Conservation (phyloP, 92 coral and sea anemone species). For the Galaxea fascicularis region DNA sequence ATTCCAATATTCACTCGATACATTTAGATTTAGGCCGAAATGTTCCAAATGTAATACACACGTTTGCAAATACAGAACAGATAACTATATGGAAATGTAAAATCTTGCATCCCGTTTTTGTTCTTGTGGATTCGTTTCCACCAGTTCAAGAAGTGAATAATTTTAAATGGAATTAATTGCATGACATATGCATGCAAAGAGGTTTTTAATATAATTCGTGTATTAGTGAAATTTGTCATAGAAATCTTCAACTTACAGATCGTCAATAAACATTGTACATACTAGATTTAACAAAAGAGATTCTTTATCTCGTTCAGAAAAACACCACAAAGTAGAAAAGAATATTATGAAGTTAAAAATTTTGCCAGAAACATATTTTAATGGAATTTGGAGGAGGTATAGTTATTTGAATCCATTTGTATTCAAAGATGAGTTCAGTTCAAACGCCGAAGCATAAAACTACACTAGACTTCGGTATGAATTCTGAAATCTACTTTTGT, state of each 20-base stretch:
- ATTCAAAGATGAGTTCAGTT: constrained; percentile 3
- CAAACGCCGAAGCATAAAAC: background rate
- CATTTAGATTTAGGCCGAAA: constrained; percentile 13
- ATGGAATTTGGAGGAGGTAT: constrained; percentile 31
- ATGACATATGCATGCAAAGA: constrained; percentile 48
- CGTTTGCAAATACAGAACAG: constrained; percentile 26
- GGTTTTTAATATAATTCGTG: constrained; percentile 70
- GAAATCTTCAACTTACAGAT: constrained; percentile 27
- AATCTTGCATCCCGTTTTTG: constrained; percentile 27
- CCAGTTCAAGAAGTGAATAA: constrained; percentile 19
- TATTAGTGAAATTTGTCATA: constrained; percentile 29
- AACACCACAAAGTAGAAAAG: constrained; percentile 16
- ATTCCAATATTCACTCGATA: constrained; percentile 20
- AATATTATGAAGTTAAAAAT: constrained; percentile 27
- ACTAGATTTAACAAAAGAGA: constrained; percentile 42
- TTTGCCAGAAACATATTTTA: constrained; percentile 47
- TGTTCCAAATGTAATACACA: constrained; percentile 35
- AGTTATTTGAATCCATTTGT: constrained; percentile 31
- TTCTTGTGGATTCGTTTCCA: constrained; percentile 32
- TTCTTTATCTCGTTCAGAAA: constrained; percentile 9
- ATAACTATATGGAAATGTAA: constrained; percentile 21
- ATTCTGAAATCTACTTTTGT: constrained; percentile 14
- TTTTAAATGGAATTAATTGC: constrained; percentile 62
- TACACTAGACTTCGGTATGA: constrained; percentile 10
- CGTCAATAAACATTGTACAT: constrained; percentile 42